Conservation (phyloP, 2,113 vertebrate genomes). For the Apteryx owenii region DNA sequence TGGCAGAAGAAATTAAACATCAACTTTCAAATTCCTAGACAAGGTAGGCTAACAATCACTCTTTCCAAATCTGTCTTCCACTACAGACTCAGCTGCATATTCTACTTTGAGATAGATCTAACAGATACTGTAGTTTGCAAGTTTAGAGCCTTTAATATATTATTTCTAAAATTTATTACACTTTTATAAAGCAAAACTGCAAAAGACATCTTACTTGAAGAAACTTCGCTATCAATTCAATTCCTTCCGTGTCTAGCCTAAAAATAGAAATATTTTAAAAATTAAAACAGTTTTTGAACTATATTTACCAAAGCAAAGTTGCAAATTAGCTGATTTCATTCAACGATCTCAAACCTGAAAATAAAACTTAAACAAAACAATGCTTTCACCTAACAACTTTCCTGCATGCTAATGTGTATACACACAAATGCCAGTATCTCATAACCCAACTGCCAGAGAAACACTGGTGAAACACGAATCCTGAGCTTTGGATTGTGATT, state of each 20-base stretch:
- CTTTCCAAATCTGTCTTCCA: neutral
- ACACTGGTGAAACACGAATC: neutral
- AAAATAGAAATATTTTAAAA: constrained; percentile 53
- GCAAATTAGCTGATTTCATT: neutral
- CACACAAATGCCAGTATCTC: neutral
- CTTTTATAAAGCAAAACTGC: constrained; percentile 1
- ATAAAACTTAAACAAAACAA: neutral
- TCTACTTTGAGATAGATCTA: neutral
- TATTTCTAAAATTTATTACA: too few relatives aligned
- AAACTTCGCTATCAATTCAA: constrained; percentile 94
- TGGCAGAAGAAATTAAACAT: neutral
- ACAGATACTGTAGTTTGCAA: neutral
- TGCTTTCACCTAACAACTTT: neutral
- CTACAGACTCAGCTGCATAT: neutral
- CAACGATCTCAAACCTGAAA: neutral
- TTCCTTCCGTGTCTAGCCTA: constrained; percentile 95
- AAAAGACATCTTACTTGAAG: constrained; percentile 87
- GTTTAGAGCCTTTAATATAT: too few relatives aligned
- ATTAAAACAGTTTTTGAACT: neutral
- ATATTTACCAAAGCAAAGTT: neutral
- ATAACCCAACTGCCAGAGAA: neutral
- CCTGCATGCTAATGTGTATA: neutral
- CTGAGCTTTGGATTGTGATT: neutral
- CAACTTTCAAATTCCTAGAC: neutral
- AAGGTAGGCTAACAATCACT: neutral